phyloP scores from a whole-genome alignment of 2,888 invertebrate species.

The Philereme transversata region DNA sequence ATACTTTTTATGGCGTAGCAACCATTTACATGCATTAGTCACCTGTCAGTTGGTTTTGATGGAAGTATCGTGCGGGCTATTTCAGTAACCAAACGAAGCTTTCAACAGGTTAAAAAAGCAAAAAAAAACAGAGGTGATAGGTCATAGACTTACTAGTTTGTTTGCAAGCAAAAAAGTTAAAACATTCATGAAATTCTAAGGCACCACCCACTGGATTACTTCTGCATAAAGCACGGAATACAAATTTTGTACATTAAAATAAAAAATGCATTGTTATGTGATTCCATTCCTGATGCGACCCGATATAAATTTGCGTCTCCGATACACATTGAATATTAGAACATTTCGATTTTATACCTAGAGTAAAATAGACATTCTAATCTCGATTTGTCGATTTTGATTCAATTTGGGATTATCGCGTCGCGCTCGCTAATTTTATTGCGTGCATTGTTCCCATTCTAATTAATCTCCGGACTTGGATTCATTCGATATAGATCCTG shows the following conservation, averaged over 20 bases:
- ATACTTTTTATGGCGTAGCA: conserved; percentile 40
- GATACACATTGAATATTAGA: conserved; percentile 47
- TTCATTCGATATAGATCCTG: conserved; percentile 40
- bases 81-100: conserved; percentile 38
- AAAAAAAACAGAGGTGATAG: conserved; percentile 21
- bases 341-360: conserved; percentile 22
- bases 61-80: conserved; percentile 20
- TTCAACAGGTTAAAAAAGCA: conserved; percentile 59
- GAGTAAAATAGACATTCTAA: background rate
- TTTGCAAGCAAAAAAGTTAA: conserved; percentile 39
- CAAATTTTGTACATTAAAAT: conserved; percentile 60
- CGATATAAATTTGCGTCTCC: conserved; percentile 58
- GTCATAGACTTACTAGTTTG: conserved; percentile 15
- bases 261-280: conserved; percentile 70
- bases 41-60: conserved; percentile 61
- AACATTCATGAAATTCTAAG: conserved; percentile 68
- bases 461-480: conserved; percentile 42
- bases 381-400: conserved; percentile 3
- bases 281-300: conserved; percentile 66
- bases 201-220: conserved; percentile 76
- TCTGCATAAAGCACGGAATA: conserved; percentile 70
- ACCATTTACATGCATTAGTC: conserved; percentile 64
- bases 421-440: conserved; percentile 58
- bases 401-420: conserved; percentile 40
- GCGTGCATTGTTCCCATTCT: conserved; percentile 42